phyloP scores from a whole-genome alignment of 1,140 invertebrate species.

The Stenopsyche tienmushanensis region DNA sequence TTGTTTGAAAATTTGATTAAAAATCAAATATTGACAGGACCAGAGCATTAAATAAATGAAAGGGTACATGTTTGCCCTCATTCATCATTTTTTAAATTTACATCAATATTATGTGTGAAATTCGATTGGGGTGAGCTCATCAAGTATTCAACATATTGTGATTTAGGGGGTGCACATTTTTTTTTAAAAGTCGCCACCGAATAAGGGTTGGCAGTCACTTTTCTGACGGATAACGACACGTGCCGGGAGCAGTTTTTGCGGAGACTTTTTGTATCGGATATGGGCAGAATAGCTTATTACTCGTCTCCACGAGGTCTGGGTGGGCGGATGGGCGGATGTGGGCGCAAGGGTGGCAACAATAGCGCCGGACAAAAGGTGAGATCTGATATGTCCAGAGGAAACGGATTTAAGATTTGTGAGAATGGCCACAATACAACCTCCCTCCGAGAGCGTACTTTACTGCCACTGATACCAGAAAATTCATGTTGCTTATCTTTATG shows the following conservation, averaged over 20 bases:
- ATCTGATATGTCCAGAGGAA: conserved; percentile 21
- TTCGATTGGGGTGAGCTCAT: no score
- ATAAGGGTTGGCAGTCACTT: not conserved
- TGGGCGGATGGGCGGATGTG: no score
- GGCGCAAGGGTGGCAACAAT: conserved; percentile 1
- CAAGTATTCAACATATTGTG: no score
- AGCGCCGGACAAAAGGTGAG: conserved; percentile 23
- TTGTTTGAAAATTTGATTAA: no score
- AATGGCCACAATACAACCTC: not conserved
- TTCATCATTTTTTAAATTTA: no score
- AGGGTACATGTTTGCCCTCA: no score
- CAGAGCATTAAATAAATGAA: no score
- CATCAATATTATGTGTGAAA: no score
- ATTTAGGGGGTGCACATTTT: no score
- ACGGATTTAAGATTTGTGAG: conserved; percentile 22
- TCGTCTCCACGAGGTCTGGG: not conserved
- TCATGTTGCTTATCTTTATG: no score
- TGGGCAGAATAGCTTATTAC: conserved; percentile 17
- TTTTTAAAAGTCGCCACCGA: no score
- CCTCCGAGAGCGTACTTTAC: not conserved
- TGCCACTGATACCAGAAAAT: not conserved
- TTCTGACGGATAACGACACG: conserved; percentile 9
- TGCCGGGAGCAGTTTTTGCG: not conserved
- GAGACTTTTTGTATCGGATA: conserved; percentile 23
- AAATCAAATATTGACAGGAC: no score